phyloP scores from a whole-genome alignment of 2,113 vertebrate species.

The Entelurus aequoreus region DNA sequence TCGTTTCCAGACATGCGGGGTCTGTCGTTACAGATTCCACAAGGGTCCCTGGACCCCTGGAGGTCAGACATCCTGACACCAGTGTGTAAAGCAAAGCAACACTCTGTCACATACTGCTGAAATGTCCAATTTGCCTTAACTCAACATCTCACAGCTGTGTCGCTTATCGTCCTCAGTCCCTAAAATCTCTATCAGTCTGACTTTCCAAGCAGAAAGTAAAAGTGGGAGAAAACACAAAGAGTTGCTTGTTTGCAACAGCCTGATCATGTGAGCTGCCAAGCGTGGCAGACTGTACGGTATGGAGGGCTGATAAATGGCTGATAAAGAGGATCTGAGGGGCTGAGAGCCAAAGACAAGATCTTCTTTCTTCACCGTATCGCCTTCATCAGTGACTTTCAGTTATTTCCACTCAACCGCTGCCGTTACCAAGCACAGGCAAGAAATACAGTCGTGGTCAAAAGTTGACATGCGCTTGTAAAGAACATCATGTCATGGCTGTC shows the following conservation, averaged over 20 bases:
- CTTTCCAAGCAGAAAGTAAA: slow-evolving; percentile 3
- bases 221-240: slow-evolving; percentile 14
- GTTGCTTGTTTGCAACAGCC: slow-evolving; percentile 25
- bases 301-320: background rate
- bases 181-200: slow-evolving; percentile 9
- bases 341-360: slow-evolving; percentile 33
- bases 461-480: too few species aligned
- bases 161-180: too few species aligned
- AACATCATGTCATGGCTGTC: too few species aligned
- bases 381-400: slow-evolving; percentile 43
- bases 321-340: slow-evolving; percentile 8
- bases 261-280: slow-evolving; percentile 37
- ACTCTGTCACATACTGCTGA: slow-evolving; percentile 31
- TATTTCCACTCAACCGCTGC: slow-evolving; percentile 15
- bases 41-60: slow-evolving; percentile 17
- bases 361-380: slow-evolving; percentile 56
- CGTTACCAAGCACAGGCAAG: background rate
- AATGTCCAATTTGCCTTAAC: background rate
- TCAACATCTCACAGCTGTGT: too few species aligned
- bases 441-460: background rate
- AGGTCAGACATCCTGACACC: slow-evolving; percentile 50
- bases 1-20: slow-evolving; percentile 32
- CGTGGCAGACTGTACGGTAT: slow-evolving; percentile 2
- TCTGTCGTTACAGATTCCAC: slow-evolving; percentile 16
- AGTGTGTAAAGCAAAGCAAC: slow-evolving; percentile 25